Evolutionary conservation across 2,113 vertebrate genomes (phyloP).

Genomic region (Nannobrachium achirus): DNA sequence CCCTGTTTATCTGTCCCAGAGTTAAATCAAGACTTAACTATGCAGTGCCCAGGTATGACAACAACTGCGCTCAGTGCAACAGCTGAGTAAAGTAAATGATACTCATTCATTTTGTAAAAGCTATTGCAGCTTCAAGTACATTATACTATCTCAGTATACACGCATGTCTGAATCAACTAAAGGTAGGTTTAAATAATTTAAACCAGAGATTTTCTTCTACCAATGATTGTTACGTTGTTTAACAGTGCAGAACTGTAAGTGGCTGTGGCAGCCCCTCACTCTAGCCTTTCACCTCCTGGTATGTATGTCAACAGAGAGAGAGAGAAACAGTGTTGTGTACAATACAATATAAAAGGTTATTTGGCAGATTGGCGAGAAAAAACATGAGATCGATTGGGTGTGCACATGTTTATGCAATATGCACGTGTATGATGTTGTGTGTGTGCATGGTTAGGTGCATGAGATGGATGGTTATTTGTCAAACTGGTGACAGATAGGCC

Average conservation of each 20-base stretch:
- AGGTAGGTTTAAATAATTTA: slow-evolving; percentile 45
- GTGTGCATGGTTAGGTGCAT: too few relatives aligned
- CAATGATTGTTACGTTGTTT: slow-evolving; percentile 46
- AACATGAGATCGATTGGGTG: too few relatives aligned
- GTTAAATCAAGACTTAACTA: too few relatives aligned
- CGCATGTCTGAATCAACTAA: slow-evolving; percentile 12
- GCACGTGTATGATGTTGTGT: too few relatives aligned
- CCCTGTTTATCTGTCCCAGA: too few relatives aligned
- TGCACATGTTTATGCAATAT: too few relatives aligned
- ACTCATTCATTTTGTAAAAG: too few relatives aligned
- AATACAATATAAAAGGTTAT: not conserved
- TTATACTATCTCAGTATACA: slow-evolving; percentile 25
- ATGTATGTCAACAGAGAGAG: slow-evolving; percentile 39
- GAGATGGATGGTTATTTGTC: not conserved
- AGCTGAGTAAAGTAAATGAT: too few relatives aligned
- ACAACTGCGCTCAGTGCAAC: too few relatives aligned
- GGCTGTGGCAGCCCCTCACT: slow-evolving; percentile 41
- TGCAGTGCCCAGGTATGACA: too few relatives aligned
- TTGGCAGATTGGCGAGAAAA: slow-evolving; percentile 14
- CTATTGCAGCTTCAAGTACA: slow-evolving; percentile 2
- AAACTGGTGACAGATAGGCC: slow-evolving; percentile 18
- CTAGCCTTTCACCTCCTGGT: slow-evolving; percentile 48
- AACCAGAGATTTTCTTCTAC: slow-evolving; percentile 31
- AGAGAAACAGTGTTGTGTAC: not conserved
- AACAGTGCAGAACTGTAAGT: slow-evolving; percentile 40